Percentiles rank a stretch among this genome's conserved stretches.
phyloP scores from a whole-genome alignment of 2,888 invertebrate species.

The Ophion obscuratus region DNA sequence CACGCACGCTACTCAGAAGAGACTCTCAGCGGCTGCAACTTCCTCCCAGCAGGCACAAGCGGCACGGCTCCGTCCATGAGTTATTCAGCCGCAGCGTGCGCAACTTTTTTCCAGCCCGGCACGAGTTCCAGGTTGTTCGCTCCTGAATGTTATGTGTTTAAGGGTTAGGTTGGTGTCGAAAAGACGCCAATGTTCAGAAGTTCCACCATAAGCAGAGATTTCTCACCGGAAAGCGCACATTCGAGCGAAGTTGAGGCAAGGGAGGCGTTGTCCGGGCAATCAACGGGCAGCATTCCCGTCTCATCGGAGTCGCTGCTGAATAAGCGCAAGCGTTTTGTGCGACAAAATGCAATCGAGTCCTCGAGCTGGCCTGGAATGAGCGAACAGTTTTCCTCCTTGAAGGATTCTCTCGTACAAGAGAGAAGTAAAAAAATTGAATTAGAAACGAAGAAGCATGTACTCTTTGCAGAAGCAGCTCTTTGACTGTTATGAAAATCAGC shows the following conservation, averaged over 20 bases:
- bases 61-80: too few species aligned
- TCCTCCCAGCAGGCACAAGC: background rate
- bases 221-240: background rate
- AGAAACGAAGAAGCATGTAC: too few species aligned
- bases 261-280: background rate
- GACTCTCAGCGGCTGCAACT: slow-evolving; percentile 60
- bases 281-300: too few species aligned
- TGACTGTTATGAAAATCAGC: too few species aligned
- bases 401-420: too few species aligned
- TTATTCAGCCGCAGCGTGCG: background rate
- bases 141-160: slow-evolving; percentile 85
- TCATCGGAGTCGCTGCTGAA: too few species aligned
- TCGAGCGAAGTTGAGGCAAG: background rate
- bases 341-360: too few species aligned
- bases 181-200: slow-evolving; percentile 74
- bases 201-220: slow-evolving; percentile 46
- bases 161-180: slow-evolving; percentile 82
- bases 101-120: background rate
- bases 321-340: too few species aligned
- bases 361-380: too few species aligned
- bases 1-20: slow-evolving; percentile 79
- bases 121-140: slow-evolving; percentile 83
- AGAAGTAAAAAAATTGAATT: too few species aligned
- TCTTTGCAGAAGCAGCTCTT: too few species aligned
- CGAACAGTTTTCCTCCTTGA: too few species aligned